Base-by-base conservation (phyloP, 2,888 invertebrate genomes). In the Sminthurinus aureus region DNA sequence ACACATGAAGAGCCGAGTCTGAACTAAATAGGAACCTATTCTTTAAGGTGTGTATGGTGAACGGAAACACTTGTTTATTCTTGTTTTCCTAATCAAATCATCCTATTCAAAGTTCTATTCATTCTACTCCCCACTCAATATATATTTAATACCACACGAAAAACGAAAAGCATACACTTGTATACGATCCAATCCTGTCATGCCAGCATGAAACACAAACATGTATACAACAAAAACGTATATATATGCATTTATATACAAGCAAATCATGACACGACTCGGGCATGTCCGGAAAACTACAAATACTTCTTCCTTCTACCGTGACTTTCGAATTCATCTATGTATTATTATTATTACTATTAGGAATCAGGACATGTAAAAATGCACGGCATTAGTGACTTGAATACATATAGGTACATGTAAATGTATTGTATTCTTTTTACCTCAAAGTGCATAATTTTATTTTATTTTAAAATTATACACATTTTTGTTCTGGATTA, bases 31-130 rank as follows among this genome's bases (percentile, higher is more conserved):
- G 67, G 58, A 77, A 77, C 51, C 79, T 69, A 78, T 79, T 79
- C 83, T 74, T 81, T 66, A 81, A 85, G 83, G 83, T 85, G 85
- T 83, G 38, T 38, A 38, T 38, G 6, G 1, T 38, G 82, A 83
- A 85, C 85, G 85, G 85, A 83, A 85, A 85, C 85, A 85, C 85
- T 85, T 85, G 85, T 82, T 83, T 64, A 64, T n/a, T 64, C 64
- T 64, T 64, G 64, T 67, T 83, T 81, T 74, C 85, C 79, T 81
- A 83, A 83, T 83, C 85, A 83, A 83, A 85, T 85, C 83, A 83
- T 83, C 81, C 83, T 79, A 78, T 82, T 83, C 83, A 81, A 67
- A 79, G n/a, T 69, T 79, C 84, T 73, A 77, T 71, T 77, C 76
- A 77, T n/a, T 71, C 26, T 75, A 12, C 78, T 82, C 79, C 79